phyloP scores from a whole-genome alignment of 2,797 vertebrate genomes.

The Vireo griseus region DNA sequence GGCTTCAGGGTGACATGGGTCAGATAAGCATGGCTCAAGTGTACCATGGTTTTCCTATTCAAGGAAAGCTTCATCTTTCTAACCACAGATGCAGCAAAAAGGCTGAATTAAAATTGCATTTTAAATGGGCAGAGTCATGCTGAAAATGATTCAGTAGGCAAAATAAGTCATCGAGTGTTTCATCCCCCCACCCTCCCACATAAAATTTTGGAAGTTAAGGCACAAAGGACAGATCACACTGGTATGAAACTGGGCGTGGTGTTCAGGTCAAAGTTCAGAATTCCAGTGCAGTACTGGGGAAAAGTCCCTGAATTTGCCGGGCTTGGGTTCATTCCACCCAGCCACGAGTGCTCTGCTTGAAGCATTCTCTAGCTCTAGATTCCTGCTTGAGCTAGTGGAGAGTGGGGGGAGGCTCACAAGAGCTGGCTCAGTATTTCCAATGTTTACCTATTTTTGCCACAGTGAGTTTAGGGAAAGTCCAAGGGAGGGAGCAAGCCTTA shows the following conservation, averaged over 20 bases:
- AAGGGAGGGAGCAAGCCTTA: not conserved
- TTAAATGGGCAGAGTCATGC: not conserved
- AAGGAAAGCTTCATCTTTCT: not conserved
- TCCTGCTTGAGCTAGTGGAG: not conserved
- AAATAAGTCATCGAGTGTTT: not conserved
- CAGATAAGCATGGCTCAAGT: not conserved
- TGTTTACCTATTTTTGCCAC: not conserved
- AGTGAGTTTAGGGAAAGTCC: not conserved
- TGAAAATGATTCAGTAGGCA: not conserved
- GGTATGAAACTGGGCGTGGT: not conserved
- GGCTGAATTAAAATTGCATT: not conserved
- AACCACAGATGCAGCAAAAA: not conserved
- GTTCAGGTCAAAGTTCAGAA: not conserved
- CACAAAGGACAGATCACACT: not conserved
- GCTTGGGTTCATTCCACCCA: not conserved
- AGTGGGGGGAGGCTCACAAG: not conserved
- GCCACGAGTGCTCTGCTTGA: rapidly evolving
- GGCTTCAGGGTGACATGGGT: not conserved
- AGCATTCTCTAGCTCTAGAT: not conserved
- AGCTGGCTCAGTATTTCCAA: not conserved
- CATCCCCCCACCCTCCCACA: rapidly evolving
- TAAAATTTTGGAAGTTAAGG: not conserved
- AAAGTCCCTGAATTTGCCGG: not conserved
- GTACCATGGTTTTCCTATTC: not conserved
- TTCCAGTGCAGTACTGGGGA: not conserved